These are phyloP conservation scores for Theonella swinhoei DNA, from an alignment of 37 sponge, comb jelly and placozoan genomes.

Conservation along the genomic window DNA sequence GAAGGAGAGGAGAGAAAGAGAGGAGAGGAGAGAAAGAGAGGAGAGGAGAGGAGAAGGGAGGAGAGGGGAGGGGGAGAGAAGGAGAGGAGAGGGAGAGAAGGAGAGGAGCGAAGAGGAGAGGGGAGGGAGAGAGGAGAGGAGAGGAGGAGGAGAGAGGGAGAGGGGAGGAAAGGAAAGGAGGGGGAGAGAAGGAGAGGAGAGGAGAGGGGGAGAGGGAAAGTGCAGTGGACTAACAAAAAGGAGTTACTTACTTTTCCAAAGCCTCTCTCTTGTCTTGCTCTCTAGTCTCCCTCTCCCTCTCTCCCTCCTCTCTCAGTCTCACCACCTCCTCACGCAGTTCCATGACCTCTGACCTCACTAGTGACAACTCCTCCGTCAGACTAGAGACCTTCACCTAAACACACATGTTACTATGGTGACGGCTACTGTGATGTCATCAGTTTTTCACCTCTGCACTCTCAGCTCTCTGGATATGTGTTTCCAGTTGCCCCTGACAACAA, in stretches of 20 bases:
- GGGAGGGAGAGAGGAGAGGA: not conserved
- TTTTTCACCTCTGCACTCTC: constrained; percentile 25
- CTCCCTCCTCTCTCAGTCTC: too few relatives aligned
- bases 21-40: too few relatives aligned
- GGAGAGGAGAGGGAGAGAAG: constrained; percentile 6
- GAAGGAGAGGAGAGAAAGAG: not conserved
- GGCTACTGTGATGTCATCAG: not conserved
- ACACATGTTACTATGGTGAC: not conserved
- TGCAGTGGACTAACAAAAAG: not conserved
- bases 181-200: not conserved
- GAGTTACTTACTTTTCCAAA: constrained; percentile 37
- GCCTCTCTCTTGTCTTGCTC: constrained; percentile 26
- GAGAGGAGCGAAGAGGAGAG: not conserved
- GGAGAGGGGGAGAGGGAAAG: not conserved
- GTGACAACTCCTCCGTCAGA: not conserved
- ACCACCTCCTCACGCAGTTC: not conserved
- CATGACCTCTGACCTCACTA: not conserved
- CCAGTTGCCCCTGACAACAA: constrained; percentile 16
- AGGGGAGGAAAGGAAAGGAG: not conserved
- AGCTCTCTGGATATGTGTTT: not conserved
- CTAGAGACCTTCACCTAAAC: not conserved
- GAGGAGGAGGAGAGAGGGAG: constrained; percentile 1
- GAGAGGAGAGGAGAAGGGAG: not conserved
- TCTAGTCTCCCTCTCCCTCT: constrained; percentile 7
- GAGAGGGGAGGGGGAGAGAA: not conserved